Percentiles rank a stretch among this genome's conserved stretches.
Evolutionary conservation across 2,797 vertebrate genomes (phyloP).

Genomic region (Chelon auratus): DNA sequence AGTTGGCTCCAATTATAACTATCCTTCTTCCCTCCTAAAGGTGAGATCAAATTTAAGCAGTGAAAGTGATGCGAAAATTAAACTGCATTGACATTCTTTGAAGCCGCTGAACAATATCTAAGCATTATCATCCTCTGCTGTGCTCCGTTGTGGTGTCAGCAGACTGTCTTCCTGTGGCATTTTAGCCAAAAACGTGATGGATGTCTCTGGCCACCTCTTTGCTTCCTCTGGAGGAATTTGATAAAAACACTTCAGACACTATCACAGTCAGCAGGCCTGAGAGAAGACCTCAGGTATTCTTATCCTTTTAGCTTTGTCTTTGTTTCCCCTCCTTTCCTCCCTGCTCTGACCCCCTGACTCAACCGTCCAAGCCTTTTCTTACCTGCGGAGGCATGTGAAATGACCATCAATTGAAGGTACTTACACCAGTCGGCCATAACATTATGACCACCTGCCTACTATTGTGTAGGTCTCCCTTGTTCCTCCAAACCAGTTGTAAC

Average conservation of each 20-base stretch:
- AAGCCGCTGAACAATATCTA: slow-evolving; percentile 34
- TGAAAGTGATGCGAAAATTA: not conserved
- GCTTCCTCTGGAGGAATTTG: slow-evolving; percentile 55
- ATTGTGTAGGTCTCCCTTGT: not conserved
- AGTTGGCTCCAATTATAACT: not conserved
- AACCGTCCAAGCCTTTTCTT: not conserved
- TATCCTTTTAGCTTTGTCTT: slow-evolving; percentile 39
- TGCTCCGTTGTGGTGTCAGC: slow-evolving; percentile 68
- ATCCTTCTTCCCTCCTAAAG: not conserved
- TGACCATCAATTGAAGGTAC: not conserved
- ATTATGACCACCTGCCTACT: too few species aligned
- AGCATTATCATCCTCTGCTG: slow-evolving; percentile 41
- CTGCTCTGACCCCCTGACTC: slow-evolving; percentile 18
- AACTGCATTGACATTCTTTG: slow-evolving; percentile 12
- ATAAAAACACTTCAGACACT: slow-evolving; percentile 63
- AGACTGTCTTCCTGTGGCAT: slow-evolving; percentile 66
- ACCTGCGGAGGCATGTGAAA: not conserved
- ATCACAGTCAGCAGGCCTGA: slow-evolving; percentile 61
- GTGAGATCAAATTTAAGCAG: slow-evolving; percentile 13
- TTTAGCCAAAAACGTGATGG: slow-evolving; percentile 67
- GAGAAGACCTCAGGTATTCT: slow-evolving; percentile 52
- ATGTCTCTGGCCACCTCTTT: slow-evolving; percentile 64
- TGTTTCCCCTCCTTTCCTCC: slow-evolving; percentile 8
- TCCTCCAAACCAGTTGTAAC: too few species aligned
- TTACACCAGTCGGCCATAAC: too few species aligned